A percentile compares a stretch with the other conserved stretches of the same genome.
Evolutionary conservation across 2,888 invertebrate species (phyloP).

Genomic region (Heteromyza rotundicornis): DNA sequence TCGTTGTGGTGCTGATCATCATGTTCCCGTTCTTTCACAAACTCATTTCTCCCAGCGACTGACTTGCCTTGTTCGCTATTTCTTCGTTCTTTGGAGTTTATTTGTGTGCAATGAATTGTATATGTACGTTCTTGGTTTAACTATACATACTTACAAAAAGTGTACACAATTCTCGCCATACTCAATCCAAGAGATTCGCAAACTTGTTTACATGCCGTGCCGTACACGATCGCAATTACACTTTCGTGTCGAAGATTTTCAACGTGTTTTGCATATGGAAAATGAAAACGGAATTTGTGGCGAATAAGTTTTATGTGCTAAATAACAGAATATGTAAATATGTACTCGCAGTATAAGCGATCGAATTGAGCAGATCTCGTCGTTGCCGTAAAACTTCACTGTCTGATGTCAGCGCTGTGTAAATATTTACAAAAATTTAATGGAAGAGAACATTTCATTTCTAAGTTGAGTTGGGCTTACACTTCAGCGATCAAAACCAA

Average conservation of each 20-base stretch:
- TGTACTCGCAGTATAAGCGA: neutral
- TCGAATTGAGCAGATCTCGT: neutral
- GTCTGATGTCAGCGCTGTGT: constrained; percentile 13
- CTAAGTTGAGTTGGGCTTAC: too few relatives aligned
- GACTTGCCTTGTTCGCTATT: neutral
- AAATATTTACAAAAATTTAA: constrained; percentile 9
- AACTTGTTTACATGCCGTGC: constrained; percentile 19
- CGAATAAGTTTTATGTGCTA: neutral
- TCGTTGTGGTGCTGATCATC: neutral
- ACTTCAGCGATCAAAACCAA: too few relatives aligned
- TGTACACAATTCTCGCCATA: too few relatives aligned
- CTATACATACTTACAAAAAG: too few relatives aligned
- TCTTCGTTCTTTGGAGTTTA: neutral
- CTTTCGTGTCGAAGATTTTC: constrained; percentile 23
- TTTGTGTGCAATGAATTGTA: neutral
- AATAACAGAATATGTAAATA: neutral
- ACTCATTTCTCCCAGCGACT: neutral
- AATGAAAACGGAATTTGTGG: constrained; percentile 22
- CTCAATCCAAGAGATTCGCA: too few relatives aligned
- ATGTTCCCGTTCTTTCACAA: constrained; percentile 4
- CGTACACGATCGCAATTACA: constrained; percentile 18
- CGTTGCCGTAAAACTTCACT: neutral
- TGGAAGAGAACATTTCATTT: neutral
- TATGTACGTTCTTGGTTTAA: neutral
- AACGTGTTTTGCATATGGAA: constrained; percentile 36